Evolutionary conservation across 2,888 invertebrate genomes (phyloP), one percentile per base, ranked within the genome.

Genomic region (Polydrusus cervinus): DNA sequence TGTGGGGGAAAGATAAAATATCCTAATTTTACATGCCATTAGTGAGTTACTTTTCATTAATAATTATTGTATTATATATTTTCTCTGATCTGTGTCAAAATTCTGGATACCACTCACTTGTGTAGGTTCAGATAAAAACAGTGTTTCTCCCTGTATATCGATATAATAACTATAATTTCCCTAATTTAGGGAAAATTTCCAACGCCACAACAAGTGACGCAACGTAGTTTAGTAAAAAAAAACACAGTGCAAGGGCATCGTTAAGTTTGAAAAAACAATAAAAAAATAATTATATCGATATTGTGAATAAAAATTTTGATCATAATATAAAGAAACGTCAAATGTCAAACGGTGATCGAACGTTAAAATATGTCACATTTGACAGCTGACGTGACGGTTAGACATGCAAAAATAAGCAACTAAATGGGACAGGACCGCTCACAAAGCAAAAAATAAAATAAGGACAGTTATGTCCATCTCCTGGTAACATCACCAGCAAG

Each of bases 371-470:
- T 7, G 13, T 53, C 61, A 55, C 61, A 68, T 68, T 60, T 64
- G 64, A 71, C 64, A 55, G 65, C 0, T 8, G 45, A 14, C 45
- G 49, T 11, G 13, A 34, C 70, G 47, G 62, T 40, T 62, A 68
- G 53, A 74, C 51, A 70, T 70, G 70, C 64, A 76, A 76, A 73
- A 77, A 70, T 66, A 78, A 71, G 75, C 75, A 65, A 73, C 69
- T 76, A 78, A 75, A 67, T 25, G 57, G 69, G 66, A 70, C 18
- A 62, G 75, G 72, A 67, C 75, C 78, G 78, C 78, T 67, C 62
- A 64, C 69, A 75, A 78, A 76, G 75, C 75, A 78, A 73, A 75
- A 68, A 71, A 40, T 38, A 66, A 68, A 75, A n/a, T n/a, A n/a
- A n/a, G n/a, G n/a, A n/a, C n/a, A n/a, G n/a, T n/a, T n/a, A n/a